Conservation (phyloP, 2,113 vertebrate genomes). For the Sceloporus tristichus region DNA sequence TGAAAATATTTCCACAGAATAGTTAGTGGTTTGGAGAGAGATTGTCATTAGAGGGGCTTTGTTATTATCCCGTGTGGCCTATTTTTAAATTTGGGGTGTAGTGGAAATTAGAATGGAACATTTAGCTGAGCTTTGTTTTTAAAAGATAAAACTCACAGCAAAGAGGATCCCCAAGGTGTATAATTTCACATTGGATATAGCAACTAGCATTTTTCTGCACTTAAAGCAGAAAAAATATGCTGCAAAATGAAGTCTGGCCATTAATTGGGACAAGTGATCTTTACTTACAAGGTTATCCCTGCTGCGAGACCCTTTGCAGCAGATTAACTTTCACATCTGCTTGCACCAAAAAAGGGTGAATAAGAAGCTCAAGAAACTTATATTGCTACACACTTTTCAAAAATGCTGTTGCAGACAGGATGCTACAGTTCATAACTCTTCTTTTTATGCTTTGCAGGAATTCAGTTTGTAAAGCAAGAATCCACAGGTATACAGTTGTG, state of each 20-base stretch:
- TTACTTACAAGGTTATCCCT: conserved; percentile 47
- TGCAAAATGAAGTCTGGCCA: conserved; percentile 55
- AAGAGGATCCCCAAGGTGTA: neutral
- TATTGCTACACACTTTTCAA: conserved; percentile 24
- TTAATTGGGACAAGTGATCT: conserved; percentile 57
- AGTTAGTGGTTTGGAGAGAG: neutral
- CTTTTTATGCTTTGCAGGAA: neutral
- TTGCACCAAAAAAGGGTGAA: conserved; percentile 41
- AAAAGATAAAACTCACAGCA: conserved; percentile 36
- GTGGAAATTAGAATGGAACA: conserved; percentile 35
- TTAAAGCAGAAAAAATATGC: conserved; percentile 45
- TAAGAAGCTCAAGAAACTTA: conserved; percentile 47
- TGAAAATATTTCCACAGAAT: neutral
- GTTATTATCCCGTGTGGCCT: conserved; percentile 18
- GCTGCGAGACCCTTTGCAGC: conserved; percentile 51
- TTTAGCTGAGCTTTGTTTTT: conserved; percentile 35
- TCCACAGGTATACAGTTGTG: neutral
- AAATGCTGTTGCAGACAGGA: conserved; percentile 37
- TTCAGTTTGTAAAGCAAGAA: neutral
- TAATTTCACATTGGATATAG: conserved; percentile 18
- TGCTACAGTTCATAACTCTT: neutral
- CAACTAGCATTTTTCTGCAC: conserved; percentile 43
- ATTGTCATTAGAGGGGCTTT: conserved; percentile 16
- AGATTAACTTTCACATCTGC: conserved; percentile 55
- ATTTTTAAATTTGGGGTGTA: conserved; percentile 21